Base-by-base conservation (phyloP, 2,888 invertebrate genomes). In the Chaetogeoica ovagalla region DNA sequence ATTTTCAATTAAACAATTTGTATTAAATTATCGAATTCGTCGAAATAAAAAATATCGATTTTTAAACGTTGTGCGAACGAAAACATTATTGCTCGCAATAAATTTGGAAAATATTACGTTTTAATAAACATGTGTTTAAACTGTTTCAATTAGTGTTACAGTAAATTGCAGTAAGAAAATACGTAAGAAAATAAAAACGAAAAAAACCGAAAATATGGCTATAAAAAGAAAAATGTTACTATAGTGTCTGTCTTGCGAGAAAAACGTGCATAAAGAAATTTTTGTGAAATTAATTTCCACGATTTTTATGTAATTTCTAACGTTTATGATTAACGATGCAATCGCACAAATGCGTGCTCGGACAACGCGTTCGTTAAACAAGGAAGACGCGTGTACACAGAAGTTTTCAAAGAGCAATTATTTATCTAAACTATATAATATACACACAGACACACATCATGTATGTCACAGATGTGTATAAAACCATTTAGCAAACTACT, bases 341-440 rank as follows among this genome's bases (percentile, higher is more conserved):
- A 73, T 17, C n/a, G 30, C 30, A 62, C n/a, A 73, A 52, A 73
- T 15, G 8, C 37, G 15, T 55, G 52, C 8, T 17, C n/a, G 8
- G n/a, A 30, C 30, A 52, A 73, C 62, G 1, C 30, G n/a, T 73
- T 63, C 52, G 21, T 52, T 37, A 30, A 63, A 63, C 52, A 52
- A 1, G 37, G 21, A 73, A 63, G 62, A 19, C 52, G n/a, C 21
- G 5, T 63, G 9, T 55, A 52, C 63, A 52, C 5, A 4, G 30
- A 30, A 63, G 52, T 63, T 73, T 73, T 48, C 63, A 55, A 73
- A 63, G 73, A 62, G 52, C n/a, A 55, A 63, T 30, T 30, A 30
- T 73, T 73, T 37, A 30, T 73, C 37, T 37, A n/a, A 63, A 63
- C 72, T 48, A 30, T 48, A 66, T 6, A 62, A 62, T 17, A 63